phyloP scores from a whole-genome alignment of 2,888 invertebrate genomes.

The Pseudococcus longispinus region DNA sequence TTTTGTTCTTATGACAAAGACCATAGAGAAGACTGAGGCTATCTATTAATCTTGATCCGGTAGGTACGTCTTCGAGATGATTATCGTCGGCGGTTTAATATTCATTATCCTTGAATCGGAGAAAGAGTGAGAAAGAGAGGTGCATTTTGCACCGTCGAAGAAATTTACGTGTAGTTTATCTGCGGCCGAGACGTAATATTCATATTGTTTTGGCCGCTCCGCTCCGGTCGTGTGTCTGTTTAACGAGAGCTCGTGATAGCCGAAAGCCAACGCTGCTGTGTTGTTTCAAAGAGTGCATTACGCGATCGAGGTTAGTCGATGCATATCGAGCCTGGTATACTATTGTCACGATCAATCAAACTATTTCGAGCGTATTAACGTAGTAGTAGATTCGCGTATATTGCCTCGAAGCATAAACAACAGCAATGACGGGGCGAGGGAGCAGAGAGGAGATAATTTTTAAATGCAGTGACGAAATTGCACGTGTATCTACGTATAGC shows the following conservation, averaged over 20 bases:
- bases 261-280: conserved; percentile 1
- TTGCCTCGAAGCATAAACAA: background rate
- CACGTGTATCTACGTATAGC: conserved; percentile 7
- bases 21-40: background rate
- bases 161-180: background rate
- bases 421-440: background rate
- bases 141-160: background rate
- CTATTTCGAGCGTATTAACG: conserved; percentile 11
- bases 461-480: conserved; percentile 23
- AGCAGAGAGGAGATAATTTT: background rate
- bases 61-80: background rate
- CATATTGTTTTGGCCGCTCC: background rate
- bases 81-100: background rate
- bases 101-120: background rate
- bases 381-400: background rate
- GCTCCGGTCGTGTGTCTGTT: background rate
- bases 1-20: background rate
- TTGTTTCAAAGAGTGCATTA: conserved; percentile 11
- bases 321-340: conserved; percentile 9
- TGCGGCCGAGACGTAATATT: background rate
- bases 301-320: conserved; percentile 17
- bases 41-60: background rate
- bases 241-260: conserved; percentile 11
- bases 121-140: background rate
- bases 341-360: conserved; percentile 31